A percentile compares a stretch with the other conserved stretches of the same genome.
Evolutionary conservation across 2,113 vertebrate genomes (phyloP).

Genomic region (Peromyscus leucopus): DNA sequence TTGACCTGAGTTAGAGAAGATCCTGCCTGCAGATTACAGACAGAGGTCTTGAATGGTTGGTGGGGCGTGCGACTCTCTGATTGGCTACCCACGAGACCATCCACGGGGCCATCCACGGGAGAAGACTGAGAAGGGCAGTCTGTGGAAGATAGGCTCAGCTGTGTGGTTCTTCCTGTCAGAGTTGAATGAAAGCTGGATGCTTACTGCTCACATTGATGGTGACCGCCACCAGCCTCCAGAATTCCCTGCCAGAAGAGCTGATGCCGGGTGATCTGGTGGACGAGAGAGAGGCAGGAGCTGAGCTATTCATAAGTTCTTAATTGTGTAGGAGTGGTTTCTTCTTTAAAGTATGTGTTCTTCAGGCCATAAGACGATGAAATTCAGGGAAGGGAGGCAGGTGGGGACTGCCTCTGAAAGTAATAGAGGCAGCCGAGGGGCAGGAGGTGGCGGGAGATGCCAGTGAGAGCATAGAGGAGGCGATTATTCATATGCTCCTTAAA

Average conservation of each 20-base stretch:
- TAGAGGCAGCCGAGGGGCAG: background rate
- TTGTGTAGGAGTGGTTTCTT: background rate
- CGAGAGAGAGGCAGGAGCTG: background rate
- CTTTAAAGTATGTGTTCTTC: background rate
- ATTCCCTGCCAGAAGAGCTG: background rate
- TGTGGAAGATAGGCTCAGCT: background rate
- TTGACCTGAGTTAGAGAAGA: background rate
- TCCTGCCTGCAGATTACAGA: background rate
- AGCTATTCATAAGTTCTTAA: background rate
- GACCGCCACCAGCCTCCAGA: background rate
- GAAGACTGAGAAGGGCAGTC: background rate
- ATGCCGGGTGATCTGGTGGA: background rate
- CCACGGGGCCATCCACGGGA: rapidly evolving
- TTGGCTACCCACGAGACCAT: background rate
- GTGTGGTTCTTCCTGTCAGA: background rate
- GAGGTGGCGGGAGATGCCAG: background rate
- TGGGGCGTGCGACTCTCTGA: background rate
- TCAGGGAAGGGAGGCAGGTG: background rate
- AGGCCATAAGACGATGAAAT: background rate
- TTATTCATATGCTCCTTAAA: background rate
- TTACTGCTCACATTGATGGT: background rate
- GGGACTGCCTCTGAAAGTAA: background rate
- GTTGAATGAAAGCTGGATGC: background rate
- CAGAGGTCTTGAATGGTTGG: background rate
- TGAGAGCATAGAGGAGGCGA: background rate